These are phyloP conservation scores for Phoenicopterus ruber DNA, from an alignment of 2,113 vertebrate species.

Conservation along the genomic window DNA sequence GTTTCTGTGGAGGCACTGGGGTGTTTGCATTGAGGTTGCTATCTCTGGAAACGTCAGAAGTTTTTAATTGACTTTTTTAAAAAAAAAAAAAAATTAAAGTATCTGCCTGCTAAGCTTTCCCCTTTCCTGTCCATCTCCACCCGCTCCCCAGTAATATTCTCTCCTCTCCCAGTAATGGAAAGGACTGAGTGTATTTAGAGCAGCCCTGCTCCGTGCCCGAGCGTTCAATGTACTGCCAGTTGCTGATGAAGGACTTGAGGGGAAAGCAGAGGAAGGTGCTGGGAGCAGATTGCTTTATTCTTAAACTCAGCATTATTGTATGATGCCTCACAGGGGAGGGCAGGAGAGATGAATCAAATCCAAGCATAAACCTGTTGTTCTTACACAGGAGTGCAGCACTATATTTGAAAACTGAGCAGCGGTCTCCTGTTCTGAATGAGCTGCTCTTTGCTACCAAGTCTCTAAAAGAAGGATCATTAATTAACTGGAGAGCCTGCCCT, in stretches of 20 bases:
- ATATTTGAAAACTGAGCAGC: not conserved
- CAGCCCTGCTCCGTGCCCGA: fast-evolving
- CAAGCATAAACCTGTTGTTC: conserved; percentile 25
- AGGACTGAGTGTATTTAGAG: not conserved
- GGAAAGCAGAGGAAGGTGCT: not conserved
- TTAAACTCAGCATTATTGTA: not conserved
- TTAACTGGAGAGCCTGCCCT: not conserved
- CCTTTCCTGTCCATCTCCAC: not conserved
- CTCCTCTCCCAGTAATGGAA: not conserved
- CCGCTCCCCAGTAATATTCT: not conserved
- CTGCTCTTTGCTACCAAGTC: not conserved
- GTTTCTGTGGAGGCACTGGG: not conserved
- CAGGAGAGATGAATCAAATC: conserved; percentile 5
- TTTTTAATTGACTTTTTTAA: not conserved
- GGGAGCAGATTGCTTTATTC: not conserved
- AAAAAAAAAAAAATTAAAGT: not conserved
- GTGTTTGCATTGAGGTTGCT: not conserved
- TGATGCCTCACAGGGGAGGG: not conserved
- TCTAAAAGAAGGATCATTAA: not conserved
- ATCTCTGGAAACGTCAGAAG: not conserved
- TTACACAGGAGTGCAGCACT: not conserved
- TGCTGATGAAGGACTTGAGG: not conserved
- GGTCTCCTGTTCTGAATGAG: conserved; percentile 10
- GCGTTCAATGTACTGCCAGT: not conserved
- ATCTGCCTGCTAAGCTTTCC: not conserved